phyloP scores from a whole-genome alignment of 2,113 vertebrate species.

The Gallinago jamesoni region DNA sequence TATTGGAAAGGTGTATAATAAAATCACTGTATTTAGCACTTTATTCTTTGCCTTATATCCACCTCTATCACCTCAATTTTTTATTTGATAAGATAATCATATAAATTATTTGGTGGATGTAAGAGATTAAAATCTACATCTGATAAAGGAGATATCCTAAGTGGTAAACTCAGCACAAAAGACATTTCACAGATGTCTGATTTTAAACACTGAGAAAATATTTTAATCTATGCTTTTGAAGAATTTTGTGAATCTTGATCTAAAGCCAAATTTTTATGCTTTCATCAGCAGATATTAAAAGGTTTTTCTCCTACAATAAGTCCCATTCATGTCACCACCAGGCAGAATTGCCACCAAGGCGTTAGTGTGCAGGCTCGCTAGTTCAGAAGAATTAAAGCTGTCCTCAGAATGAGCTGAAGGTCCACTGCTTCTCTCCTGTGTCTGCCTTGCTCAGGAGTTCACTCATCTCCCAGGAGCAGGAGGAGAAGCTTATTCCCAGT shows the following conservation, averaged over 20 bases:
- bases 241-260: neutral
- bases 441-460: neutral
- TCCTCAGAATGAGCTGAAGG: neutral
- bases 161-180: neutral
- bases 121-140: neutral
- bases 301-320: neutral
- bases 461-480: neutral
- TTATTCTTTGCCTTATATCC: neutral
- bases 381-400: neutral
- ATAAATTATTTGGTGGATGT: neutral
- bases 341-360: neutral
- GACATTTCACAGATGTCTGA: neutral
- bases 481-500: neutral
- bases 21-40: neutral
- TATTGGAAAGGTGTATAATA: neutral
- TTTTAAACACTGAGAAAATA: neutral
- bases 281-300: neutral
- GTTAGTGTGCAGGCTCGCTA: neutral
- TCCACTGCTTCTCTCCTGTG: neutral
- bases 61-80: neutral
- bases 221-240: neutral
- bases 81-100: neutral
- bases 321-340: neutral
- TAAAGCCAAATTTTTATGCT: neutral
- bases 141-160: neutral